Base-by-base conservation (phyloP, 2,797 vertebrate genomes). In the Dromococcyx pavoninus region DNA sequence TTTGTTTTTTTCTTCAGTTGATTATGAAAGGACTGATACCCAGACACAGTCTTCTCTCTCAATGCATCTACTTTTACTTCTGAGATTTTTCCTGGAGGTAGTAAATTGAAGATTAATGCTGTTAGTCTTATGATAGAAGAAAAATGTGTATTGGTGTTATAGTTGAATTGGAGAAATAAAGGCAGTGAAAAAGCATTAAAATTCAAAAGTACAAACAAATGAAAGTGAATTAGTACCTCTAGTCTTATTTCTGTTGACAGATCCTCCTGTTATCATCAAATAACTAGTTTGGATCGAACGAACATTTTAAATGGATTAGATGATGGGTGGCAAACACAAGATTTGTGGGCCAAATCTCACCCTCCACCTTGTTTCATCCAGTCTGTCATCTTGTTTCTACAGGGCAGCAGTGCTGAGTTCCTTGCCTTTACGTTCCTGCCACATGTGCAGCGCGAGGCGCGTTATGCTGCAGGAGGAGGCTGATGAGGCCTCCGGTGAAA, bases 1-100 rank as follows among this genome's bases (percentile, higher is more conserved):
- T 94, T 94, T 92, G 67, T 27, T 61, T 94, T 87, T n/a, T 91
- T 76, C 67, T 93, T 84, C 60, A 60, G 28, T 16, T 67, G 56
- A 30, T 79, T 51, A 69, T 56, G 67, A 69, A 92, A 76, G 58
- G 44, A 90, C 7, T 41, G 43, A n/a, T 81, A 54, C 14, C 33
- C 69, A 27, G 15, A 16, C 64, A 60, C 13, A 73, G 12, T 14
- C 7, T 5, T n/a, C 54, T n/a, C 54, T 62, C 23, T 73, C 16
- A 22, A 28, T 56, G 6, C 64, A 32, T 74, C 85, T 60, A n/a
- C 48, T 86, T 77, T 81, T 75, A 56, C 15, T 58, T 81, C 74
- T 50, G 53, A 60, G 39, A 41, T 67, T 77, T 58, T 93, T 82
- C 60, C 35, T 61, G 48, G 11, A 16, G 11, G 3, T 78, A 53